Conservation (phyloP, 2,797 vertebrate species). For the Gymnocypris eckloni region DNA sequence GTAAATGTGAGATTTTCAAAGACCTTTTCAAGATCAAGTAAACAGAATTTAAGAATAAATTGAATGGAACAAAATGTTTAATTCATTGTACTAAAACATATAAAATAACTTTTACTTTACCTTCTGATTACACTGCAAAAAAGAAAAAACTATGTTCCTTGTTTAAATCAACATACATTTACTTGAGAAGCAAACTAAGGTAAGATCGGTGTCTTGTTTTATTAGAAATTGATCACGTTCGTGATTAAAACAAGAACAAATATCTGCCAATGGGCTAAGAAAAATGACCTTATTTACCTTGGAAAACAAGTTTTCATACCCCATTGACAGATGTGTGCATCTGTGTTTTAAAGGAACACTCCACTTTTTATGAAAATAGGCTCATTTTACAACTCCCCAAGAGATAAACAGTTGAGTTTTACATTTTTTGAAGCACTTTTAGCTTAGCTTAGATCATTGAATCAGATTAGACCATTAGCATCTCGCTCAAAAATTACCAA, state of each 20-base stretch:
- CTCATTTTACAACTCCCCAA: no score
- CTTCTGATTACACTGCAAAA: not conserved
- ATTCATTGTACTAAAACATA: not conserved
- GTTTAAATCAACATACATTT: not conserved
- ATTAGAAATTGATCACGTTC: no score
- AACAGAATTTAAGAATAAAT: not conserved
- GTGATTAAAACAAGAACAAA: not conserved
- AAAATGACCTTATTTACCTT: not conserved
- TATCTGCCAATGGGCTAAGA: not conserved
- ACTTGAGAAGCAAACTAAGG: no score
- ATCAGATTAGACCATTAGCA: no score
- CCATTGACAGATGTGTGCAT: not conserved
- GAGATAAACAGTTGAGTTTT: no score
- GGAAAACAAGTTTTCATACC: not conserved
- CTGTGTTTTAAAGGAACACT: not conserved
- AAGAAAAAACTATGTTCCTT: not conserved
- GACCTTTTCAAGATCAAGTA: not conserved
- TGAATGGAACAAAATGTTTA: not conserved
- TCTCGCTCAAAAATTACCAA: no score
- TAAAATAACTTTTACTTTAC: not conserved
- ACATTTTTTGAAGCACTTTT: no score
- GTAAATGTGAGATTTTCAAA: not conserved
- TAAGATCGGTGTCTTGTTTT: not conserved
- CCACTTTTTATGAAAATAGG: no score
- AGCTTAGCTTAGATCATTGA: no score